Evolutionary conservation across 2,113 vertebrate genomes (phyloP).

Genomic region (Zosterops japonicus): DNA sequence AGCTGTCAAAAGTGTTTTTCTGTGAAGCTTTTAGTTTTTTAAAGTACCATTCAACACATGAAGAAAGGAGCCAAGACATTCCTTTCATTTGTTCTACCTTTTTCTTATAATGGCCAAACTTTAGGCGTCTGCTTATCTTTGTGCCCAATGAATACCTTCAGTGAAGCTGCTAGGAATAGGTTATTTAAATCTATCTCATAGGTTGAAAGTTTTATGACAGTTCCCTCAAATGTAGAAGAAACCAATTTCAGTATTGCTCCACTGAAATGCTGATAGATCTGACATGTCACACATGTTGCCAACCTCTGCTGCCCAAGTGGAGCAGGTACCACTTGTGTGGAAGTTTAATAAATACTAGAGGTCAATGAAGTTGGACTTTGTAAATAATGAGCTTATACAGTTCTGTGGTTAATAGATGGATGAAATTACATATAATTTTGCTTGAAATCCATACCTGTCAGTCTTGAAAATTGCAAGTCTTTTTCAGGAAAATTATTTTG

Average conservation of each 20-base stretch:
- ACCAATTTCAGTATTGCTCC: background rate
- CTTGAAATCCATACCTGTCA: background rate
- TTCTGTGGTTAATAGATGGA: background rate
- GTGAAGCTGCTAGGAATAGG: background rate
- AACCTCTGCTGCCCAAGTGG: background rate
- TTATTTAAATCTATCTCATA: background rate
- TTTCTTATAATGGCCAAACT: background rate
- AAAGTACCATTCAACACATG: background rate
- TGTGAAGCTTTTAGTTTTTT: background rate
- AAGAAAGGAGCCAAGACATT: background rate
- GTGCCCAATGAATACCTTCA: background rate
- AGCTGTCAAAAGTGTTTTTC: background rate
- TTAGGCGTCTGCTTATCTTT: background rate
- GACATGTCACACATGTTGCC: background rate
- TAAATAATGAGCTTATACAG: background rate
- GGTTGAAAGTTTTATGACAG: background rate
- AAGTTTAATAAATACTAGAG: background rate
- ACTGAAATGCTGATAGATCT: background rate
- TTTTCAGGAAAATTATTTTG: conserved; percentile 20
- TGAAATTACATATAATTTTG: background rate
- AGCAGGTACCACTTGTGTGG: background rate
- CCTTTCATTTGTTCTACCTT: background rate
- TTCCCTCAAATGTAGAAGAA: background rate
- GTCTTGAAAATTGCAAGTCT: conserved; percentile 6
- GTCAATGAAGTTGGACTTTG: background rate